These are phyloP conservation scores for Lophius americanus DNA, from an alignment of 2,797 vertebrate species.

Conservation along the genomic window DNA sequence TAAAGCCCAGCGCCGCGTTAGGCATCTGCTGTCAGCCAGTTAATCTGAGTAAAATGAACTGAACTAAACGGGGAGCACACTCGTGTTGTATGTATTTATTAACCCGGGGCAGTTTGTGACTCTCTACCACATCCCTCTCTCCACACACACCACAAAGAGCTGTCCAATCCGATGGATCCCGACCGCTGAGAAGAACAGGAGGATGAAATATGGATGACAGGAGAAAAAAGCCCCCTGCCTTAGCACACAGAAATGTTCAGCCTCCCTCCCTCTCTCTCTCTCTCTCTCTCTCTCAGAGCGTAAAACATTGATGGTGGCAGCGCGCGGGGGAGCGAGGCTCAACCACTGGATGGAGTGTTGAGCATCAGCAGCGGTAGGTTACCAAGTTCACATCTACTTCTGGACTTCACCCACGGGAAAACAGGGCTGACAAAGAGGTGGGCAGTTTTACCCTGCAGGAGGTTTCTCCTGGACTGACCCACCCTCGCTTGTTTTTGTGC, in stretches of 20 bases:
- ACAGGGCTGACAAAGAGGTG: conserved; percentile 23
- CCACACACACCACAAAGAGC: conserved; percentile 22
- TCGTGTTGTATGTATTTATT: neutral
- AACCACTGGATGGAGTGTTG: conserved; percentile 39
- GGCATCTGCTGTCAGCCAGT: conserved; percentile 11
- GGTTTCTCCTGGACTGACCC: conserved; percentile 40
- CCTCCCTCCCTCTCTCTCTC: conserved; percentile 12
- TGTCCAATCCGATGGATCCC: conserved; percentile 47
- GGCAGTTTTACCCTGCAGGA: conserved; percentile 42
- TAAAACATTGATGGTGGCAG: conserved; percentile 75
- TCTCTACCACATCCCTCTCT: neutral
- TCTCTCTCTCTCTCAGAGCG: conserved; percentile 27
- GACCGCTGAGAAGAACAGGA: conserved; percentile 66
- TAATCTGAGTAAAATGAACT: neutral
- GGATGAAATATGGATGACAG: conserved; percentile 78
- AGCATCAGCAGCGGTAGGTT: conserved; percentile 43
- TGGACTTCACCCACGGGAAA: conserved; percentile 59
- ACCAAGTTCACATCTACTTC: conserved; percentile 72
- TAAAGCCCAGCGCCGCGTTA: conserved; percentile 14
- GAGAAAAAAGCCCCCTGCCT: conserved; percentile 54
- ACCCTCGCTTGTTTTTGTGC: neutral
- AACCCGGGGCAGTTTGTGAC: neutral
- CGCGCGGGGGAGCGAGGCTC: conserved; percentile 26
- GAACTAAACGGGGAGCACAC: too few relatives aligned
- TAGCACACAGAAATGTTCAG: conserved; percentile 57